A percentile compares a stretch with the other conserved stretches of the same genome.
These are phyloP conservation scores for Lepidonotus clava DNA, from an alignment of 2,888 invertebrate species.

Conservation along the genomic window DNA sequence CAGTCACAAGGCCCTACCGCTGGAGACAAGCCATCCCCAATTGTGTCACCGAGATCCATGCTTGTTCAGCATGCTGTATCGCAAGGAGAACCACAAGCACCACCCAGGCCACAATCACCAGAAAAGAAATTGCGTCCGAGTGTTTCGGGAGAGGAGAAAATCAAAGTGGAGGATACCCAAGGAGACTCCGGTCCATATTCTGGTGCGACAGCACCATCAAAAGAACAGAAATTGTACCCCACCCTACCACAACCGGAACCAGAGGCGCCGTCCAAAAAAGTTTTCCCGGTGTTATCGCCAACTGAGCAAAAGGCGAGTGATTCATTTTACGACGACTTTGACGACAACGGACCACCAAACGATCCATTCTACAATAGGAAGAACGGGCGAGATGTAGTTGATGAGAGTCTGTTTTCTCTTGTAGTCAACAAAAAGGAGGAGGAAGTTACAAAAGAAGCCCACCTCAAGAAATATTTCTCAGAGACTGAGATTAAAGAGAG, in stretches of 20 bases:
- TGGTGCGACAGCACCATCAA: too few species aligned
- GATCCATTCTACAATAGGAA: slow-evolving; percentile 23
- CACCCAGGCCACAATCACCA: neutral
- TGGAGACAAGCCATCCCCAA: neutral
- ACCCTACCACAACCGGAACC: too few species aligned
- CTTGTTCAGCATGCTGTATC: neutral
- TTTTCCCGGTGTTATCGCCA: neutral
- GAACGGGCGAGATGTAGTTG: neutral
- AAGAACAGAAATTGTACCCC: too few species aligned
- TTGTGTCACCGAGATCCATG: neutral
- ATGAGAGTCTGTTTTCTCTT: neutral
- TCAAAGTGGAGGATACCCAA: neutral
- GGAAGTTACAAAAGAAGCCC: neutral
- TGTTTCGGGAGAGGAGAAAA: neutral
- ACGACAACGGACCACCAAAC: neutral
- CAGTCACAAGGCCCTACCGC: neutral
- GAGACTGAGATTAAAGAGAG: slow-evolving; percentile 30
- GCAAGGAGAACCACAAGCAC: neutral
- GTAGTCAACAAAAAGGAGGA: neutral
- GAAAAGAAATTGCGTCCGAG: neutral
- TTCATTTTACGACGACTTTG: slow-evolving; percentile 22
- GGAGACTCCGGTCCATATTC: too few species aligned
- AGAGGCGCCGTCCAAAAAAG: neutral
- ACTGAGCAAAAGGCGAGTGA: neutral
- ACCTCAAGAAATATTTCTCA: slow-evolving; percentile 24